These are phyloP conservation scores for Scleropages formosus DNA, from an alignment of 2,797 vertebrate genomes.

Conservation along the genomic window DNA sequence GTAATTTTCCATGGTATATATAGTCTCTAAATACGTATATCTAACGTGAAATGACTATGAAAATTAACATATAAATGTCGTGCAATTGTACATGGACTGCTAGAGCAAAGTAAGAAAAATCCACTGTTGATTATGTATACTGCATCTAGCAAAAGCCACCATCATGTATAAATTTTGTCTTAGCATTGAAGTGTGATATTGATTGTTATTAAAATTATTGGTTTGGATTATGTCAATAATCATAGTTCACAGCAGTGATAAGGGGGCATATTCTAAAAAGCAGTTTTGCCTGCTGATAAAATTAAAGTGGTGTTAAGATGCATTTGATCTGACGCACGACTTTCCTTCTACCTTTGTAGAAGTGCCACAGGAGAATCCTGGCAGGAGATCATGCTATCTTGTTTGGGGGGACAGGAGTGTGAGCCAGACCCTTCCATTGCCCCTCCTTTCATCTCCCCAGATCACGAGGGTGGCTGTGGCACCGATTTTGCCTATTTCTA, in stretches of 20 bases:
- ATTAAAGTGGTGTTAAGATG: not conserved
- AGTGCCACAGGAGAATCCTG: slow-evolving; percentile 97
- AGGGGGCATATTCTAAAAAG: not conserved
- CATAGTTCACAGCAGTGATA: not conserved
- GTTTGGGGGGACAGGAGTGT: slow-evolving; percentile 86
- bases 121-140: not conserved
- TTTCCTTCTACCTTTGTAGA: slow-evolving; percentile 60
- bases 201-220: not conserved
- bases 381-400: slow-evolving; percentile 99
- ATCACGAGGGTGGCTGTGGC: slow-evolving; percentile 85
- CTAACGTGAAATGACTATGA: not conserved
- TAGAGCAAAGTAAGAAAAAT: not conserved
- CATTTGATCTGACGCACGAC: not conserved
- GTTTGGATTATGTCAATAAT: not conserved
- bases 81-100: not conserved
- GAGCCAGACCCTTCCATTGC: slow-evolving; percentile 77
- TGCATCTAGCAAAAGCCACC: no score
- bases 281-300: not conserved
- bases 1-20: not conserved
- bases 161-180: no score
- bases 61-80: slow-evolving; percentile 1
- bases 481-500: slow-evolving; percentile 95
- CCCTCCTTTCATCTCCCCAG: slow-evolving; percentile 73
- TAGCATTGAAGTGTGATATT: not conserved
- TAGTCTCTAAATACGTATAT: not conserved